Evolutionary conservation across 1,140 invertebrate species (phyloP).

Genomic region (Dendrolimus punctatus): DNA sequence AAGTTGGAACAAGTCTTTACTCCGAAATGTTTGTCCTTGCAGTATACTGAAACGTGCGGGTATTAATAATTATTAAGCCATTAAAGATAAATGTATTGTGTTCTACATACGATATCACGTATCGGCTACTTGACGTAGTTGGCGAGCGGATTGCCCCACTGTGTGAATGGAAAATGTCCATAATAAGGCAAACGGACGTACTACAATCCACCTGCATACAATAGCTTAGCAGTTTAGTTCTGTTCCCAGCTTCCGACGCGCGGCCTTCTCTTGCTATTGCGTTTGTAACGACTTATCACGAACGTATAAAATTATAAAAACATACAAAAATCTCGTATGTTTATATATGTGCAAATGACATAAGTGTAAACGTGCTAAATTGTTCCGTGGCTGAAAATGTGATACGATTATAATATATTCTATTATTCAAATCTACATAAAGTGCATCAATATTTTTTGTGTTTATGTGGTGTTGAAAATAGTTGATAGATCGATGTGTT

Average conservation of each 20-base stretch:
- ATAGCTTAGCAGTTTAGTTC: conserved; percentile 55
- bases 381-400: neutral
- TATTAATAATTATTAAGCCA: too few relatives aligned
- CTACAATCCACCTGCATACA: conserved; percentile 65
- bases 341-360: conserved; percentile 10
- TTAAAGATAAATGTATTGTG: too few relatives aligned
- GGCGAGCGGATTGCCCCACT: conserved; percentile 45
- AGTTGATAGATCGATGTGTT: neutral
- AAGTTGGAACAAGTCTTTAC: too few relatives aligned
- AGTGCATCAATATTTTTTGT: too few relatives aligned
- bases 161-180: conserved; percentile 64
- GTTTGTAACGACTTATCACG: conserved; percentile 22
- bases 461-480: neutral
- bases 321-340: conserved; percentile 8
- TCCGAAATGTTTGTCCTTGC: too few relatives aligned
- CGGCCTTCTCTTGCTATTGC: conserved; percentile 35
- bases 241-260: conserved; percentile 57
- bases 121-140: conserved; percentile 8
- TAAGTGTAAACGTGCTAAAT: conserved; percentile 13
- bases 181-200: conserved; percentile 59
- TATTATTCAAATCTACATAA: too few relatives aligned
- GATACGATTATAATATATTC: conserved; percentile 2
- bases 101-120: conserved; percentile 6
- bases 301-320: conserved; percentile 14
- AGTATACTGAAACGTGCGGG: too few relatives aligned